phyloP scores from a whole-genome alignment of 2,113 vertebrate genomes.

The Aegithalos caudatus region DNA sequence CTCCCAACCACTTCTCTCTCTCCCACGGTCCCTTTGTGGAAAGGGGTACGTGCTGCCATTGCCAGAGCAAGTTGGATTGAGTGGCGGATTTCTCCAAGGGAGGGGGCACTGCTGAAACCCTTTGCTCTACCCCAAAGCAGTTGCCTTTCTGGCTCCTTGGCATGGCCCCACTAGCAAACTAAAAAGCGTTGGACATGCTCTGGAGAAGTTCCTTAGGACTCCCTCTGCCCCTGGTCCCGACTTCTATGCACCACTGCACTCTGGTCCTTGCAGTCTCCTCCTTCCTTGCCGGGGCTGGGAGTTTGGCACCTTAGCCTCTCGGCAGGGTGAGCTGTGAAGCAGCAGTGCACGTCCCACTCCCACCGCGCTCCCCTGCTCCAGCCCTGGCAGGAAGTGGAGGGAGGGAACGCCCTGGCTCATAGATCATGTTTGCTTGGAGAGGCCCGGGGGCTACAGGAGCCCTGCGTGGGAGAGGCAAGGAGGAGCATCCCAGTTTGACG shows the following conservation, averaged over 20 bases:
- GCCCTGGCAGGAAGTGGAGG: slow-evolving; percentile 62
- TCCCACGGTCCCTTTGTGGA: slow-evolving; percentile 37
- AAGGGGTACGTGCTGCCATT: slow-evolving; percentile 62
- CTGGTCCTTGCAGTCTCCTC: slow-evolving; percentile 67
- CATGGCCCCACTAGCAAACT: slow-evolving; percentile 10
- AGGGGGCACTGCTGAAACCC: not conserved
- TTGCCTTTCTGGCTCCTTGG: slow-evolving; percentile 53
- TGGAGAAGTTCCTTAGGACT: slow-evolving; percentile 72
- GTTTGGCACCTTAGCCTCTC: slow-evolving; percentile 74
- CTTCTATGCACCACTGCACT: slow-evolving; percentile 71
- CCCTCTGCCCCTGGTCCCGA: slow-evolving; percentile 71
- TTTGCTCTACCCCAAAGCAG: slow-evolving; percentile 39
- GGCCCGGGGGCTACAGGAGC: slow-evolving; percentile 67
- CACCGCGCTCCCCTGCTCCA: slow-evolving; percentile 41
- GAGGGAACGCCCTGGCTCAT: slow-evolving; percentile 67
- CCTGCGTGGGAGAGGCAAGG: slow-evolving; percentile 66
- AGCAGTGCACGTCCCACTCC: slow-evolving; percentile 28
- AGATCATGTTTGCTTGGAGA: slow-evolving; percentile 69
- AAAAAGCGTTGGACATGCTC: slow-evolving; percentile 37
- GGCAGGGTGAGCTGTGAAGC: slow-evolving; percentile 63
- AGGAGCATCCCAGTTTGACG: slow-evolving; percentile 75
- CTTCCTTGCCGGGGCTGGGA: slow-evolving; percentile 70
- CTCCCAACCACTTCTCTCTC: slow-evolving; percentile 29
- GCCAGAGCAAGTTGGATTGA: slow-evolving; percentile 52
- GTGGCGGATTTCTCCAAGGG: slow-evolving; percentile 30